Conservation (phyloP, 2,888 invertebrate genomes). For the Argyresthia goedartella region DNA sequence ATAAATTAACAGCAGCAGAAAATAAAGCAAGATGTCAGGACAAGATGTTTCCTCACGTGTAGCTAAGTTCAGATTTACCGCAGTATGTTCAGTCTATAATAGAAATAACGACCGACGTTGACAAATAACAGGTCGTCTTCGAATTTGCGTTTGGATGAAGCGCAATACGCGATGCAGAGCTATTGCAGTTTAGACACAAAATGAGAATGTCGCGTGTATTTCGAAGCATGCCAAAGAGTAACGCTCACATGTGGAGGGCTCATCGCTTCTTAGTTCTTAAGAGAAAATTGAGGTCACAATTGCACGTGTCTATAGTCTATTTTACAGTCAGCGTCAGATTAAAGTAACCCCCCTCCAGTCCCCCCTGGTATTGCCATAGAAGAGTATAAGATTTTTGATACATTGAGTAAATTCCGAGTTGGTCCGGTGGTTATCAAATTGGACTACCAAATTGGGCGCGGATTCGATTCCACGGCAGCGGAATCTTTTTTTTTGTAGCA, state of each 20-base stretch:
- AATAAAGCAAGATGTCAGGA: slow-evolving; percentile 4
- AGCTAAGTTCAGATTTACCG: slow-evolving; percentile 1
- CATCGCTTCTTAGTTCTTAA: no score
- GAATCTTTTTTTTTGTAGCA: no score
- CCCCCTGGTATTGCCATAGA: no score
- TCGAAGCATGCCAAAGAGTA: slow-evolving; percentile 23
- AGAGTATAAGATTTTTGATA: no score
- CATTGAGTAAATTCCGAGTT: no score
- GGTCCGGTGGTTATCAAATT: no score
- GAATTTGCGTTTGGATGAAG: slow-evolving; percentile 22
- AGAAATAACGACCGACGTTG: slow-evolving; percentile 32
- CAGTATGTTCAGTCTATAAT: slow-evolving; percentile 8
- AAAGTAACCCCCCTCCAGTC: no score
- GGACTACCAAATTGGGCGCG: no score
- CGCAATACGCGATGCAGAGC: slow-evolving; percentile 15
- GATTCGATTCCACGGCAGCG: no score
- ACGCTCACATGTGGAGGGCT: slow-evolving; percentile 10
- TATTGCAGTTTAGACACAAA: slow-evolving; percentile 20
- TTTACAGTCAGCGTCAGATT: no score
- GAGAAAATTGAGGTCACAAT: no score
- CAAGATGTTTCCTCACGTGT: slow-evolving; percentile 6
- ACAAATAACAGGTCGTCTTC: slow-evolving; percentile 26
- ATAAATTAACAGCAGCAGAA: slow-evolving; percentile 1
- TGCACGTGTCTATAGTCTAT: no score
- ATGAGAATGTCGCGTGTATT: slow-evolving; percentile 16